Evolutionary conservation across 2,888 invertebrate species (phyloP), one percentile per base, ranked within the genome.

Genomic region (Amphimallon solstitiale): DNA sequence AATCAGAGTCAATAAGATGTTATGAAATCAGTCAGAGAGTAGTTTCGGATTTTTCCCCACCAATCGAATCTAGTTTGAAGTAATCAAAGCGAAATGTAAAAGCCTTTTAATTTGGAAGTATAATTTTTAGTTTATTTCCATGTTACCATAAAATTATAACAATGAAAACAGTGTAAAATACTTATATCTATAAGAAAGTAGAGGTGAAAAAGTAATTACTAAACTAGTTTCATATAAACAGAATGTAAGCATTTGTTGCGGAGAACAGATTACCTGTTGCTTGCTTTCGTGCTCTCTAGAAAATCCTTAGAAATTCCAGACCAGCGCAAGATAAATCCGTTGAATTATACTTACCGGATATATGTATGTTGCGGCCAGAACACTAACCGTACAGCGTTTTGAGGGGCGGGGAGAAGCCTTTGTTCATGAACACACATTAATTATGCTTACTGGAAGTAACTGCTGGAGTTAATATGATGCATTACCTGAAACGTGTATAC

Each of bases 391-490:
- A 56, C 29, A 12, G 56, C 4, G 19, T 23, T 29, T 29, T 15
- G 56, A 38, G 21, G 38, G 21, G 56, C 12, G 21, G 40, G 14
- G 51, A 15, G 17, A 21, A 29, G n/a, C 23, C 40, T 56, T 56
- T 40, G 40, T 56, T 40, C 40, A n/a, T 7, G 40, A 56, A 40
- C 40, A 56, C 56, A 56, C 56, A 56, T 56, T 56, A 56, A 56
- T 56, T 56, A 40, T 56, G 56, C 40, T 40, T 56, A 43, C 56
- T 56, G 29, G 43, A 43, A 56, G 56, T 56, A 56, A 56, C 56
- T 56, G 40, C 40, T 40, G 56, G 56, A 56, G 56, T 56, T 56
- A 56, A 56, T 56, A 56, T 56, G 56, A 56, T 56, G 56, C 56
- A 56, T 56, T 40, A 56, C 56, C 56, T 56, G 56, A 40, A 56